These are phyloP conservation scores for Ciconia boyciana DNA, from an alignment of 2,113 vertebrate genomes.

Conservation along the genomic window DNA sequence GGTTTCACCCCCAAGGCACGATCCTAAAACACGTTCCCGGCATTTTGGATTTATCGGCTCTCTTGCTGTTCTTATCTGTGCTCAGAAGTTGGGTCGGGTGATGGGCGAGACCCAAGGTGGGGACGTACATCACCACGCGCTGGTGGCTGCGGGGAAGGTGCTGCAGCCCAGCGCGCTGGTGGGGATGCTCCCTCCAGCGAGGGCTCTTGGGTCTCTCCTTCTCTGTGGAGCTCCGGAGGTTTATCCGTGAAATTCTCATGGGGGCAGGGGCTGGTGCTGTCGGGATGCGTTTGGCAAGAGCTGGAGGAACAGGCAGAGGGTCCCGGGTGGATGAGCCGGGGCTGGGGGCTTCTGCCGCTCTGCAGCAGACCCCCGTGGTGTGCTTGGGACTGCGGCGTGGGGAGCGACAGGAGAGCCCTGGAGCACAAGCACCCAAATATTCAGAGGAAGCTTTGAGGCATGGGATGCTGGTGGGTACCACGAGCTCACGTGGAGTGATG, in stretches of 20 bases:
- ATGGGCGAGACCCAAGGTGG: not conserved
- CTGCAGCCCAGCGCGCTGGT: not conserved
- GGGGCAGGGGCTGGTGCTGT: not conserved
- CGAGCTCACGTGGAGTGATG: rapidly evolving
- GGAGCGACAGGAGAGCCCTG: not conserved
- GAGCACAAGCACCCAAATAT: not conserved
- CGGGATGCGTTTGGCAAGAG: not conserved
- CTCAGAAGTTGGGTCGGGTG: not conserved
- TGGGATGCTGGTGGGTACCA: not conserved
- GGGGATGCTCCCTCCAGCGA: not conserved
- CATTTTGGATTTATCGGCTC: not conserved
- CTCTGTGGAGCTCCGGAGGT: rapidly evolving
- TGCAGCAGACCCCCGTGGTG: not conserved
- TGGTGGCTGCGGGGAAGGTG: not conserved
- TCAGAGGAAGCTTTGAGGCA: rapidly evolving
- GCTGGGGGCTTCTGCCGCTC: not conserved
- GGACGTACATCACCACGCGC: rapidly evolving
- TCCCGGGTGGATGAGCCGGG: rapidly evolving
- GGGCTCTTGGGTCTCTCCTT: not conserved
- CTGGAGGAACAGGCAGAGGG: not conserved
- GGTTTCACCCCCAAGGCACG: rapidly evolving
- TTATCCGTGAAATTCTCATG: rapidly evolving
- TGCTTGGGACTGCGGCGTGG: rapidly evolving
- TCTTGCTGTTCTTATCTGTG: not conserved
- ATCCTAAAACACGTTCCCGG: not conserved